These are phyloP conservation scores for Frankliniella intonsa DNA, from an alignment of 2,888 invertebrate genomes.

Conservation along the genomic window DNA sequence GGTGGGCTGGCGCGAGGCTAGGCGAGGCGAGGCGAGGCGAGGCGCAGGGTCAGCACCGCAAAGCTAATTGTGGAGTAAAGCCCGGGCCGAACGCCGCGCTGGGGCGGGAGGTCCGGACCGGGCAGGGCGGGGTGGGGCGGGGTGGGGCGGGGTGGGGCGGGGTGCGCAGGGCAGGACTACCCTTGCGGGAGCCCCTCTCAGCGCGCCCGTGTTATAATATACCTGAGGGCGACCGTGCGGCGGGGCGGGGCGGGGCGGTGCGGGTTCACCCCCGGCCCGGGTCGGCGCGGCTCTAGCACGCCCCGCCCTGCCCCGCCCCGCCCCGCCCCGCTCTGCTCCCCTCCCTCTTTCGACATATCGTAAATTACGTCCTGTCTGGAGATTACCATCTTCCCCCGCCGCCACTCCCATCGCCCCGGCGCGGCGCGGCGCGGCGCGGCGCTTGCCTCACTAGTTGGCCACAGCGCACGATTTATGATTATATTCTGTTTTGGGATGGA, in stretches of 20 bases:
- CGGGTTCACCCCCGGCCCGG: not conserved
- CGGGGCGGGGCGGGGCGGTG: too few species aligned
- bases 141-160: too few species aligned
- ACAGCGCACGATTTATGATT: constrained; percentile 3
- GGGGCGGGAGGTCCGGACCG: not conserved
- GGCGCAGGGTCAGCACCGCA: too few species aligned
- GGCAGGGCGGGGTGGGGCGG: not conserved
- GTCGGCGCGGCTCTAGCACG: not conserved
- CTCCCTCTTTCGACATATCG: constrained; percentile 4
- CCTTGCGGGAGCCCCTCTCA: not conserved
- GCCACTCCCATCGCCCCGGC: too few species aligned
- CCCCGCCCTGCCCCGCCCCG: not conserved
- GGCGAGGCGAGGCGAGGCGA: too few species aligned
- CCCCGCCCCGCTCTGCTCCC: not conserved
- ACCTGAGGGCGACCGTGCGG: not conserved
- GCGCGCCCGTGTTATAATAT: not conserved
- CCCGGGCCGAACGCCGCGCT: too few species aligned
- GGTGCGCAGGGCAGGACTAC: too few species aligned
- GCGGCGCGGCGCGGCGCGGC: not conserved
- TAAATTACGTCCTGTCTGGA: constrained; percentile 20
- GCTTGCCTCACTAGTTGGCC: not conserved
- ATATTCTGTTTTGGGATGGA: constrained; percentile 20
- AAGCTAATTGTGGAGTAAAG: too few species aligned
- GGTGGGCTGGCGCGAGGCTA: too few species aligned
- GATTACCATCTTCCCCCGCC: constrained; percentile 3